These are phyloP conservation scores for Drosophila sordidapex DNA, from an alignment of 2,888 invertebrate genomes.

Conservation along the genomic window DNA sequence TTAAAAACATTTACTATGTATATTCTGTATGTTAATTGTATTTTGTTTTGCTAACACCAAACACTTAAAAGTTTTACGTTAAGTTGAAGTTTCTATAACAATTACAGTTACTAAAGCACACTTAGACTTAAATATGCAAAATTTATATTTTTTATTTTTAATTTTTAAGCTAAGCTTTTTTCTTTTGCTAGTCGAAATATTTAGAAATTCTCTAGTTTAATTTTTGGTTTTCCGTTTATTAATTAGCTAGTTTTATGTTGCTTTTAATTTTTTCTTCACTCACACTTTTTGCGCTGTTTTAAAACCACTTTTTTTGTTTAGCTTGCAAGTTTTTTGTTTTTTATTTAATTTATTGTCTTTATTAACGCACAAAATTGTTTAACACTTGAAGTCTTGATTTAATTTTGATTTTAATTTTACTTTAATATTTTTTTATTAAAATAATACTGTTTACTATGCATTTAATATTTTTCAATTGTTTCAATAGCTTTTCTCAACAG, in stretches of 20 bases:
- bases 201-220: constrained; percentile 36
- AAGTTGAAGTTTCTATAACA: constrained; percentile 33
- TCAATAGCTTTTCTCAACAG: constrained; percentile 30
- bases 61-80: constrained; percentile 46
- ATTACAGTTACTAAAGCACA: constrained; percentile 54
- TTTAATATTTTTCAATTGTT: constrained; percentile 1
- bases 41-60: constrained; percentile 52
- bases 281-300: constrained; percentile 45
- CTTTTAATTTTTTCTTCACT: constrained; percentile 35
- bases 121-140: constrained; percentile 41
- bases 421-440: constrained; percentile 19
- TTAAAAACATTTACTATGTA: constrained; percentile 50
- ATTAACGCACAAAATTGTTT: constrained; percentile 21
- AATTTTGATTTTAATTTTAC: constrained; percentile 23
- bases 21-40: not conserved
- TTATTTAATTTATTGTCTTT: constrained; percentile 37
- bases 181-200: constrained; percentile 26
- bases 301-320: not conserved
- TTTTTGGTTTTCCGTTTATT: constrained; percentile 4
- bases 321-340: not conserved
- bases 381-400: constrained; percentile 24
- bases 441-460: constrained; percentile 54
- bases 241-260: constrained; percentile 31
- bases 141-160: constrained; percentile 23
- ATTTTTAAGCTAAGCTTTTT: constrained; percentile 57